Evolutionary conservation across 1,140 invertebrate species (phyloP).

Genomic region (Papilio aristodemus): DNA sequence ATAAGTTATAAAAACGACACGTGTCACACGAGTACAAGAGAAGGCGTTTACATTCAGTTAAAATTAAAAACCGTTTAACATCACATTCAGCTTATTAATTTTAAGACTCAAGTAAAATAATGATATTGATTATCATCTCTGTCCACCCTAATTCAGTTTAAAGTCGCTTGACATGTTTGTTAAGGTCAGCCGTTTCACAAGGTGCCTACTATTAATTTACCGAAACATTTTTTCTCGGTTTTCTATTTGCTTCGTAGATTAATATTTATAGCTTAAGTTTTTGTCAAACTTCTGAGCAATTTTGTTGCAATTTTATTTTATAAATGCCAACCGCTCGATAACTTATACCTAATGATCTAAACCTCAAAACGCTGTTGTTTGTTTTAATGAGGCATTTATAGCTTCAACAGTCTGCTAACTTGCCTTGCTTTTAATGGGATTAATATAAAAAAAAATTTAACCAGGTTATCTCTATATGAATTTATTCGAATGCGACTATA

Average conservation of each 20-base stretch:
- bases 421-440: neutral
- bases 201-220: neutral
- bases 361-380: neutral
- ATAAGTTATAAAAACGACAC: neutral
- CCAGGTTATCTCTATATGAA: neutral
- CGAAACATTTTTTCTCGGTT: neutral
- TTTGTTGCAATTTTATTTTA: constrained; percentile 8
- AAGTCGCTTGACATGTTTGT: no score
- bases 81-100: no score
- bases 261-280: neutral
- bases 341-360: constrained; percentile 4
- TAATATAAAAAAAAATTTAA: neutral
- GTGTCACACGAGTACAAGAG: neutral
- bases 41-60: neutral
- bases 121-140: no score
- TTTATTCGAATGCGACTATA: neutral
- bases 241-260: neutral
- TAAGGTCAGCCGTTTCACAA: no score
- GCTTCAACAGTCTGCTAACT: neutral
- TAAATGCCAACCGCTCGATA: neutral
- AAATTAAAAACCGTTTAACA: neutral
- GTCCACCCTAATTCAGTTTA: no score
- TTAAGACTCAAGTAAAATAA: no score
- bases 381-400: neutral
- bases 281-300: neutral